phyloP scores from a whole-genome alignment of 2,113 vertebrate genomes.

The Pluvialis apricaria region DNA sequence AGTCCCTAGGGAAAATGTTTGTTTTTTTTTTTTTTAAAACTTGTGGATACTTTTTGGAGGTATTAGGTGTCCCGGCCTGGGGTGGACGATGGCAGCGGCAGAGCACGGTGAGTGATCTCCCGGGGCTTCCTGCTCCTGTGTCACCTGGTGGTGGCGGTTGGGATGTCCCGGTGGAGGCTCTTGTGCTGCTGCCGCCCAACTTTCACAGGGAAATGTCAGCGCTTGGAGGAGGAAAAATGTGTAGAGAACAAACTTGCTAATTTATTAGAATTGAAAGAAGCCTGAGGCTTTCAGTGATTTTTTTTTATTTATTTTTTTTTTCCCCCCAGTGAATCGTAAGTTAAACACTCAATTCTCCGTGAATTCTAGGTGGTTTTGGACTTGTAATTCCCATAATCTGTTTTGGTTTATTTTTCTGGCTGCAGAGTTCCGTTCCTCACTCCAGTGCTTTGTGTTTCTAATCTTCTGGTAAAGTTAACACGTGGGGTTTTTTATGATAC shows the following conservation, averaged over 20 bases:
- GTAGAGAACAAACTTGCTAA: background rate
- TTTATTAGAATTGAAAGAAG: background rate
- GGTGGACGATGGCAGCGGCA: background rate
- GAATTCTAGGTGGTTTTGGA: background rate
- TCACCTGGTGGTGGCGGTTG: fast-evolving
- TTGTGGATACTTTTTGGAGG: background rate
- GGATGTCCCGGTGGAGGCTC: background rate
- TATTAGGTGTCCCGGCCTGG: background rate
- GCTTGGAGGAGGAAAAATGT: background rate
- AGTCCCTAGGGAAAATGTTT: background rate
- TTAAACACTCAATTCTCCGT: background rate
- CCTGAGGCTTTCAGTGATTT: background rate
- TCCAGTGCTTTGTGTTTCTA: background rate
- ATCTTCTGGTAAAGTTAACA: background rate
- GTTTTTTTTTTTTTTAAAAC: background rate
- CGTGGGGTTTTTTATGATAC: background rate
- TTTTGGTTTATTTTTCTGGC: background rate
- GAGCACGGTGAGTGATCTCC: background rate
- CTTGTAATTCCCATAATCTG: background rate
- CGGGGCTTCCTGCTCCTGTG: background rate
- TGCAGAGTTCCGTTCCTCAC: background rate
- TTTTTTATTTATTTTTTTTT: too few species aligned
- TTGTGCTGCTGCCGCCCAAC: background rate
- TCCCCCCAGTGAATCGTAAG: fast-evolving
- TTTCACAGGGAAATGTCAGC: background rate